Conservation (phyloP, 1,140 invertebrate species). For the Lasaia peninsularis region DNA sequence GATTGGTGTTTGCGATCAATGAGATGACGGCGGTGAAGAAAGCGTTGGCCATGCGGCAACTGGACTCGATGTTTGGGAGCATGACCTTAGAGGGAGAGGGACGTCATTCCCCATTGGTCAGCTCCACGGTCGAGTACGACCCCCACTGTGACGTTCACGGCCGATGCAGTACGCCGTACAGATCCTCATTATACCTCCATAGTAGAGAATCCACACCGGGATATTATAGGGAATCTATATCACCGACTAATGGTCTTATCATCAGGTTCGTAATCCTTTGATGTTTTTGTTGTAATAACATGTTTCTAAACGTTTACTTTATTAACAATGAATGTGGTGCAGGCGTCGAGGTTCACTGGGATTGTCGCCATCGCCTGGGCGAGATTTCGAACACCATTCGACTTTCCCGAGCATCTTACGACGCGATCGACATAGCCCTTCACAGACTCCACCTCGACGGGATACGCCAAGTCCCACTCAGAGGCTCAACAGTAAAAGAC, state of each 20-base stretch:
- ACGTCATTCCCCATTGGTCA: constrained; percentile 65
- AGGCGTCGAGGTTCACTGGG: constrained; percentile 79
- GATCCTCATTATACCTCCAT: constrained; percentile 63
- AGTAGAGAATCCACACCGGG: constrained; percentile 71
- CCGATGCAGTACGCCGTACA: constrained; percentile 73
- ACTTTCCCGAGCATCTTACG: constrained; percentile 82
- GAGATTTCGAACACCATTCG: constrained; percentile 82
- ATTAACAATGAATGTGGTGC: constrained; percentile 43
- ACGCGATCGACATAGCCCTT: constrained; percentile 77
- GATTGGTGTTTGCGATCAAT: constrained; percentile 27
- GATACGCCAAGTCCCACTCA: constrained; percentile 73
- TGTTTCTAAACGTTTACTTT: constrained; percentile 12
- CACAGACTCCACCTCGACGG: constrained; percentile 78
- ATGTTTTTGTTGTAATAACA: not conserved
- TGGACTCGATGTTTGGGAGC: constrained; percentile 84
- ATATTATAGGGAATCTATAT: constrained; percentile 75
- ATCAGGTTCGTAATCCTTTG: constrained; percentile 51
- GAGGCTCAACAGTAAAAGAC: constrained; percentile 60
- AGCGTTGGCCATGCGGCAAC: constrained; percentile 81
- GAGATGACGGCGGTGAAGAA: constrained; percentile 78
- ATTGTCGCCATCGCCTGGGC: constrained; percentile 76
- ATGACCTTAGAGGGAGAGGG: constrained; percentile 78
- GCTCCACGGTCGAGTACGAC: constrained; percentile 78
- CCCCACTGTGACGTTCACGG: constrained; percentile 84
- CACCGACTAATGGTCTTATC: constrained; percentile 64